Conservation (phyloP, 2,113 vertebrate genomes). For the Melanocharis versteri region DNA sequence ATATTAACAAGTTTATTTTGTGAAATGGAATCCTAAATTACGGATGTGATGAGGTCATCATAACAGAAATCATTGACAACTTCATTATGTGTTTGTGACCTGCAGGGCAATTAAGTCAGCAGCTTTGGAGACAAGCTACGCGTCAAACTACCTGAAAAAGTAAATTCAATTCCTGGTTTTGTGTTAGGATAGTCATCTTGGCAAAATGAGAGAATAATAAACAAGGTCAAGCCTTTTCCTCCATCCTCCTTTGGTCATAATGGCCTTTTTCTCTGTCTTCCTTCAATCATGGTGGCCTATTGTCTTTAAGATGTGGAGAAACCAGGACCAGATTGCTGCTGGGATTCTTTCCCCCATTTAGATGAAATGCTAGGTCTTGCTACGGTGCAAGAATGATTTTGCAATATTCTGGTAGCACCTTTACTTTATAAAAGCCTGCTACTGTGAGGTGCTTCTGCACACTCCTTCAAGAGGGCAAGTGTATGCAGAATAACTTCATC, state of each 20-base stretch:
- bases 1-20: constrained; percentile 23
- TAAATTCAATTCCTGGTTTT: neutral
- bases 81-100: neutral
- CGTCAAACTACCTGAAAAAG: neutral
- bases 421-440: neutral
- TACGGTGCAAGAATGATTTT: neutral
- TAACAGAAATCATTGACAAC: constrained; percentile 6
- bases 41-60: constrained; percentile 5
- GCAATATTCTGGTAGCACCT: neutral
- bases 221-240: neutral
- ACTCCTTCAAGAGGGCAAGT: neutral
- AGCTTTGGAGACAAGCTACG: neutral
- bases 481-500: neutral
- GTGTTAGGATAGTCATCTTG: neutral
- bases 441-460: neutral
- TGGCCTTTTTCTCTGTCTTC: neutral
- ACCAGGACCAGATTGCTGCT: neutral
- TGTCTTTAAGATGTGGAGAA: neutral
- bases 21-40: constrained; percentile 27
- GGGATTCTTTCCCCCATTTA: neutral
- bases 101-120: neutral
- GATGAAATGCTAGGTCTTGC: neutral
- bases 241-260: neutral
- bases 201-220: neutral
- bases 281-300: neutral